Base-by-base conservation (phyloP, 2,797 vertebrate species). In the Macrochelys suwanniensis region DNA sequence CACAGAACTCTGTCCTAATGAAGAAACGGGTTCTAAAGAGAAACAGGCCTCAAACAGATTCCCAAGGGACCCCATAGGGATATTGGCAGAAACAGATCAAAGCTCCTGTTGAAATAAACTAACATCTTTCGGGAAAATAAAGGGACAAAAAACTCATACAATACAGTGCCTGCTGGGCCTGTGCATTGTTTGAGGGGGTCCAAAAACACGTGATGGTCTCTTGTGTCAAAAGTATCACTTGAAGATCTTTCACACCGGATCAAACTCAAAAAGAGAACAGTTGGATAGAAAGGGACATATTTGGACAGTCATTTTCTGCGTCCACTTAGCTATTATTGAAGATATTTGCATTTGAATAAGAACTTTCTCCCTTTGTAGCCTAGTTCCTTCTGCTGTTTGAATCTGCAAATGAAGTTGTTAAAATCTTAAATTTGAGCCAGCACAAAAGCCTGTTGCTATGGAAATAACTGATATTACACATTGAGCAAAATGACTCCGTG, bases 371-470 rank as follows among this genome's bases (percentile, higher is more conserved):
- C 79, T 87, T 82, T 59, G 50, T 56, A 91, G 87, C 84, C 88
- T 76, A 26, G 57, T 94, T 91, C 93, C 88, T 94, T 85, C 95
- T 87, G 94, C 82, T 92, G n/a, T 87, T 88, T 88, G 89, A 96
- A 90, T 93, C 78, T 82, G 84, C 90, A 81, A 96, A 90, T 93
- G 77, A 90, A 89, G 88, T 10, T 90, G 90, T 94, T 89, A 84
- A 96, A 97, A 90, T n/a, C 91, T 61, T 88, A 71, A 26, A 80
- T 79, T 71, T 65, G 53, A 94, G 86, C 42, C 89, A 83, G 77
- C 77, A 84, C 93, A 96, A 93, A 95, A 82, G 92, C 50, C 65
- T 88, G 93, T 97, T 97, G 94, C 96, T 74, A 96, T 97, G 89
- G 97, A 92, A 96, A 96, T 95, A 80, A 92, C 94, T 84, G 90